Conservation (phyloP, 2,888 invertebrate genomes). For the Polyommatus iphigenia region DNA sequence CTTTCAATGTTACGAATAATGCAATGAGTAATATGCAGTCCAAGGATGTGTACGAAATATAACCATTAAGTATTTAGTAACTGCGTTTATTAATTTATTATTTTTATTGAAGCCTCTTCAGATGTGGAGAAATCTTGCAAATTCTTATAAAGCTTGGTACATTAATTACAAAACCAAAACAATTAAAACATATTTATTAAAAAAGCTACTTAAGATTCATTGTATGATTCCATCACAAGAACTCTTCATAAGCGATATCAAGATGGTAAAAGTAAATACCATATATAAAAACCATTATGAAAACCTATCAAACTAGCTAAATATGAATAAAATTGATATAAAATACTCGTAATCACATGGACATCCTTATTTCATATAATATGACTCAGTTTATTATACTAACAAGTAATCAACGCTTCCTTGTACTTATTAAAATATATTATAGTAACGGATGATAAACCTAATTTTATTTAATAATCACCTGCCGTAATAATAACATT, state of each 20-base stretch:
- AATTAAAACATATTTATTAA: background rate
- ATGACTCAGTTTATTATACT: background rate
- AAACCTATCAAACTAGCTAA: background rate
- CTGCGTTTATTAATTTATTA: too few species aligned
- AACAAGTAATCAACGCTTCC: background rate
- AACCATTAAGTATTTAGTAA: too few species aligned
- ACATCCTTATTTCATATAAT: background rate
- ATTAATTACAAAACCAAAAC: background rate
- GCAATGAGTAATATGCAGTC: background rate
- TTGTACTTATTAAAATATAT: background rate
- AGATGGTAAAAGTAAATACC: slow-evolving; percentile 9
- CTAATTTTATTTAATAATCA: background rate
- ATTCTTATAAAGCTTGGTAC: background rate
- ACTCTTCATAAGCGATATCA: background rate
- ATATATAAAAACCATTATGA: background rate
- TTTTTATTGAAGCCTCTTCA: too few species aligned
- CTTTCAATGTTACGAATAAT: slow-evolving; percentile 43
- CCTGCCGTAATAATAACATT: background rate
- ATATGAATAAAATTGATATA: slow-evolving; percentile 1
- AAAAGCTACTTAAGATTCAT: background rate
- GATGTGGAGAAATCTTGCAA: too few species aligned
- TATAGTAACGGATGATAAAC: background rate
- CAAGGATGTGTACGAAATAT: background rate
- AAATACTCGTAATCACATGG: background rate
- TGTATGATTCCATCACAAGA: background rate